Evolutionary conservation across 2,797 vertebrate genomes (phyloP).

Genomic region (Lepus oiostolus): DNA sequence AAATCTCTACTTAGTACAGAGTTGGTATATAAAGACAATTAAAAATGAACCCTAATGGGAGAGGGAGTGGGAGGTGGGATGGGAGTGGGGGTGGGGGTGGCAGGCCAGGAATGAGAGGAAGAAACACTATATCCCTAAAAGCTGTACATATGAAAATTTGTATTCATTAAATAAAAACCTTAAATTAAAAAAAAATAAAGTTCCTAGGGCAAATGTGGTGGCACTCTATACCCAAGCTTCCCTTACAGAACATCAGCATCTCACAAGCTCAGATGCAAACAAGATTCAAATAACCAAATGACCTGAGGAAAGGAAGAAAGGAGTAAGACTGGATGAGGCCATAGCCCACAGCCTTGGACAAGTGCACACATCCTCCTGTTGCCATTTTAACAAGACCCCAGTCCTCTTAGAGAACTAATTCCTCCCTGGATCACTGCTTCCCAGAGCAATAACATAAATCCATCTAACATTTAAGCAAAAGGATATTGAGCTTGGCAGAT

Average conservation of each 20-base stretch:
- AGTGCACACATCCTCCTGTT: slow-evolving; percentile 64
- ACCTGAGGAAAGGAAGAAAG: slow-evolving; percentile 43
- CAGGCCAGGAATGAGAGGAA: no score
- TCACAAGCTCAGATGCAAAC: background rate
- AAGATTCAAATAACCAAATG: slow-evolving; percentile 58
- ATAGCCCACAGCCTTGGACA: slow-evolving; percentile 40
- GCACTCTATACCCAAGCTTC: slow-evolving; percentile 37
- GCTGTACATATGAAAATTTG: no score
- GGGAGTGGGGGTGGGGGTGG: no score
- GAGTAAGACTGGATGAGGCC: slow-evolving; percentile 36
- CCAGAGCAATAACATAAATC: slow-evolving; percentile 87
- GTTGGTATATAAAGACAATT: no score
- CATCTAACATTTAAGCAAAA: slow-evolving; percentile 89
- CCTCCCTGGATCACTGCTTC: slow-evolving; percentile 84
- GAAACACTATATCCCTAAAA: no score
- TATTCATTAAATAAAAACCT: no score
- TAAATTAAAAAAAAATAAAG: no score
- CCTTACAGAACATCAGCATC: slow-evolving; percentile 52
- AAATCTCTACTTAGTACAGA: no score
- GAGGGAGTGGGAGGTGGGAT: no score
- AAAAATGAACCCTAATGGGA: no score
- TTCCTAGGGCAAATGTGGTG: background rate
- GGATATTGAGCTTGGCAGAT: slow-evolving; percentile 85
- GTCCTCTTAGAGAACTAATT: slow-evolving; percentile 83
- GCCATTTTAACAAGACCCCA: slow-evolving; percentile 77